A percentile compares a stretch with the other conserved stretches of the same genome.
Evolutionary conservation across 2,113 vertebrate genomes (phyloP).

Genomic region (Heterotis niloticus): DNA sequence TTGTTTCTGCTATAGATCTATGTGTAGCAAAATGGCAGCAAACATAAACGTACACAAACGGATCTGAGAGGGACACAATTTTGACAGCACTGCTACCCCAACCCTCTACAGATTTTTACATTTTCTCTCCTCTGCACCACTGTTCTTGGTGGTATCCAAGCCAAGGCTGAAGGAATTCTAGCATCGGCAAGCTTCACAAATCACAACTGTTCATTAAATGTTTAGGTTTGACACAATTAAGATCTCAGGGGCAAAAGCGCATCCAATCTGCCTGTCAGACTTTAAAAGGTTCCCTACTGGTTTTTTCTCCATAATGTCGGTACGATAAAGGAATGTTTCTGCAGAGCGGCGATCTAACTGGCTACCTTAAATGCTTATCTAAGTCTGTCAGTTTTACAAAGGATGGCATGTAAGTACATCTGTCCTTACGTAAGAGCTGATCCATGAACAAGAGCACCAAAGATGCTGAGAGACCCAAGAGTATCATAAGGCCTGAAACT

Average conservation of each 20-base stretch:
- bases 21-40: too few relatives aligned
- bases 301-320: background rate
- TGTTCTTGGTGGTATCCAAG: slow-evolving; percentile 42
- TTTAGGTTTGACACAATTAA: slow-evolving; percentile 60
- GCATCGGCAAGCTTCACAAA: slow-evolving; percentile 55
- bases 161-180: slow-evolving; percentile 51
- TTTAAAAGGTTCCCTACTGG: slow-evolving; percentile 20
- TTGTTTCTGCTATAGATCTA: too few relatives aligned
- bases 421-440: background rate
- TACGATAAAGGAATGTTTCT: slow-evolving; percentile 5
- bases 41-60: too few relatives aligned
- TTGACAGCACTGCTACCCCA: too few relatives aligned
- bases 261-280: slow-evolving; percentile 33
- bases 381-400: background rate
- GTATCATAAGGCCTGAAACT: background rate
- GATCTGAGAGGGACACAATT: too few relatives aligned
- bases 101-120: too few relatives aligned
- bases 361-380: background rate
- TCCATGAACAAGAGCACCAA: background rate
- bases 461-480: background rate
- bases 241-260: slow-evolving; percentile 35
- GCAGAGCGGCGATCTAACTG: too few relatives aligned
- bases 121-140: background rate
- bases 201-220: slow-evolving; percentile 54
- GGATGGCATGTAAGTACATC: background rate